phyloP scores from a whole-genome alignment of 2,888 invertebrate genomes.

The Allophyes oxyacanthae region DNA sequence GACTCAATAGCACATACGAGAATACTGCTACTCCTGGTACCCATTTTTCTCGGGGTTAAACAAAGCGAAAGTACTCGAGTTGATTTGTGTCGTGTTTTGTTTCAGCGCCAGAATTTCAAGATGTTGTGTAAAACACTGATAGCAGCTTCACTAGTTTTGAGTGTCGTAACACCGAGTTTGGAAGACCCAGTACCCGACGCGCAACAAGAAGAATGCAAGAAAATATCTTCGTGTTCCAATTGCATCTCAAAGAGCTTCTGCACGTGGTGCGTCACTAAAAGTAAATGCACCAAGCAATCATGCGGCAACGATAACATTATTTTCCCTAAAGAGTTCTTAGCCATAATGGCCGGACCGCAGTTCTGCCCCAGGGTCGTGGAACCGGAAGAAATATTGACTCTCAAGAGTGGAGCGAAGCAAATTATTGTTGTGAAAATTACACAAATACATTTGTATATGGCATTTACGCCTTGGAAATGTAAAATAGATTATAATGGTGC shows the following conservation, averaged over 20 bases:
- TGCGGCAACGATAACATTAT: slow-evolving; percentile 82
- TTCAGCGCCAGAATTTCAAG: slow-evolving; percentile 33
- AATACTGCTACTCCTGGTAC: too few species aligned
- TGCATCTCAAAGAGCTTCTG: slow-evolving; percentile 72
- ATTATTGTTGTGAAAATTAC: slow-evolving; percentile 73
- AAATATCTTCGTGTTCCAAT: slow-evolving; percentile 68
- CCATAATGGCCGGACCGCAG: slow-evolving; percentile 75
- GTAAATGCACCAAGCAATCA: slow-evolving; percentile 74
- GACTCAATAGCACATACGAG: too few species aligned
- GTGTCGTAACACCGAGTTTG: slow-evolving; percentile 28
- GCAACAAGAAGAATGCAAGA: slow-evolving; percentile 57
- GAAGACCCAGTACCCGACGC: slow-evolving; percentile 31
- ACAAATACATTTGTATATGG: slow-evolving; percentile 81
- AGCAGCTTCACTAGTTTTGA: slow-evolving; percentile 42
- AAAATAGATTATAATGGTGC: slow-evolving; percentile 63
- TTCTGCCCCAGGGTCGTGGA: slow-evolving; percentile 76
- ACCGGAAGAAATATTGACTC: slow-evolving; percentile 61
- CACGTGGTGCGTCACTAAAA: slow-evolving; percentile 81
- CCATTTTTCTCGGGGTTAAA: slow-evolving; percentile 11
- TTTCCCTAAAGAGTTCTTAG: slow-evolving; percentile 68
- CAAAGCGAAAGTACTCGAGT: slow-evolving; percentile 10
- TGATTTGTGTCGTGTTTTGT: slow-evolving; percentile 21
- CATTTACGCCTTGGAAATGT: slow-evolving; percentile 81
- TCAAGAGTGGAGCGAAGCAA: slow-evolving; percentile 71
- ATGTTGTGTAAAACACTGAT: slow-evolving; percentile 36